Evolutionary conservation across 2,888 invertebrate genomes (phyloP), one percentile per base, ranked within the genome.

Genomic region (Mystacides longicornis): DNA sequence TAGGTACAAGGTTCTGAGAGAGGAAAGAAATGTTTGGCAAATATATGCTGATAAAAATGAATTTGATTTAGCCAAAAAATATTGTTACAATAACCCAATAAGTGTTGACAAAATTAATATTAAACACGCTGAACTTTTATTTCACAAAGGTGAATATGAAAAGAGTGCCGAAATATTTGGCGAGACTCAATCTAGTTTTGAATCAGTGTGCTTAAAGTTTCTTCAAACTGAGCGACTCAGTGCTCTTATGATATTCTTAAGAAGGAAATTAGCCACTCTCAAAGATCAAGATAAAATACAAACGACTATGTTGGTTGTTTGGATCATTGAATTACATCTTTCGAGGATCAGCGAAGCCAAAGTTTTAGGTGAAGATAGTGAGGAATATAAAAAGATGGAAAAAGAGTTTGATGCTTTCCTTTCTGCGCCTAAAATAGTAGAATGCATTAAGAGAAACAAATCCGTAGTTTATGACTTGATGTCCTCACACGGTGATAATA

Each of bases 181-280:
- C 0, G 86, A 93, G 65, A 94, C 96, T 0, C 85, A 89, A 64
- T 87, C 89, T 43, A 89, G 94, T 19, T 97, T 99, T 68, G 98
- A 98, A 74, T 93, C 93, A 64, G 85, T 97, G 33, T 91, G 95
- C 53, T 75, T 98, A 11, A 95, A 94, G 68, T 96, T 97, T 69
- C 75, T 95, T 18, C 83, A 89, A 68, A 79, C 85, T 0, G 82
- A 87, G 55, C 81, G 94, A 67, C 86, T 89, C 57, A 86, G 87
- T 62, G 92, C 97, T 0, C 72, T 99, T 50, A 92, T 94, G 72
- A 83, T 86, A 11, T 96, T 93, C 67, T 75, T 98, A n/a, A 80
- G 82, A 53, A 87, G 83, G 69, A 92, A 95, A 70, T 72, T 98
- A 51, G 85, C 86, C 20, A 80, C 82, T 23, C 69, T 93, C 14